Conservation (phyloP, 2,888 invertebrate genomes). For the Microplitis deprimator region DNA sequence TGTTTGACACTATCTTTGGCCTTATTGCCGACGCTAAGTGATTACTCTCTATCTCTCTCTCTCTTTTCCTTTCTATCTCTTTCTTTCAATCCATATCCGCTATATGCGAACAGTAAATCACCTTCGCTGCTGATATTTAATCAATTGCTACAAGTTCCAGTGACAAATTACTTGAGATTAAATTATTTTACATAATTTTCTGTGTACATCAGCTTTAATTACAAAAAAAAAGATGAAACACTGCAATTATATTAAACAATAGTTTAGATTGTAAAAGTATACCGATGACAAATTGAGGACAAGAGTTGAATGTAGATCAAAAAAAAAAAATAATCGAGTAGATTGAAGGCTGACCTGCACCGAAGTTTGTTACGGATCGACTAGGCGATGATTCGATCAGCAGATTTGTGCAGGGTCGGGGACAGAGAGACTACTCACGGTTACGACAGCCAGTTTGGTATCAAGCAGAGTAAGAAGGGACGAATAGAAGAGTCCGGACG, state of each 20-base stretch:
- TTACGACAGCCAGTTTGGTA: not conserved
- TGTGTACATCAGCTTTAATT: no score
- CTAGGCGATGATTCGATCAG: not conserved
- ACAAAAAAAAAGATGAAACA: no score
- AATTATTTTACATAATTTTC: no score
- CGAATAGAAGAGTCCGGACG: not conserved
- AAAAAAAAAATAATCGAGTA: not conserved
- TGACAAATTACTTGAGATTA: no score
- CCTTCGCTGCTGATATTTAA: not conserved
- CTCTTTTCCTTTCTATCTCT: slow-evolving; percentile 20
- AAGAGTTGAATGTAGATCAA: not conserved
- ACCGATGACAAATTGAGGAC: slow-evolving; percentile 23
- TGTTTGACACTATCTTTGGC: slow-evolving; percentile 8
- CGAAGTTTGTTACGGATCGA: not conserved
- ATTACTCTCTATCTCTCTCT: not conserved
- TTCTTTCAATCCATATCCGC: not conserved
- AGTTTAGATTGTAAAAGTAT: slow-evolving; percentile 23
- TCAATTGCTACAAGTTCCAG: no score
- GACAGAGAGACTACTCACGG: not conserved
- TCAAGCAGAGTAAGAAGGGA: not conserved
- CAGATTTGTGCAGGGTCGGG: not conserved
- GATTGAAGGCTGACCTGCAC: not conserved
- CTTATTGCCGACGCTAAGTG: slow-evolving; percentile 12
- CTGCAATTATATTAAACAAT: no score
- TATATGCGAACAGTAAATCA: not conserved